A percentile compares a stretch with the other conserved stretches of the same genome.
phyloP scores from a whole-genome alignment of 2,113 vertebrate species.

The Hippopotamus amphibius region DNA sequence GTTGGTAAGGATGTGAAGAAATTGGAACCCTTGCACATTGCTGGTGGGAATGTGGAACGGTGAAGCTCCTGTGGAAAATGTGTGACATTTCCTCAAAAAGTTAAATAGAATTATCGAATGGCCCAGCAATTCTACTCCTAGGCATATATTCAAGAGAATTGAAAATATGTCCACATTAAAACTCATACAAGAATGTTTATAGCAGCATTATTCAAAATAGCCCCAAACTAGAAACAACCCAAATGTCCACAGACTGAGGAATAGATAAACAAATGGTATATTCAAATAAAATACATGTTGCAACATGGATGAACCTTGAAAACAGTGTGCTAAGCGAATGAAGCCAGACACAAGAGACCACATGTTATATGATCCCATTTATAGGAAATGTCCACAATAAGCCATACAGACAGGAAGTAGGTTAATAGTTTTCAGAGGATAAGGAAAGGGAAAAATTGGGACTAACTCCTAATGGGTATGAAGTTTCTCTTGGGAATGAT shows the following conservation, averaged over 20 bases:
- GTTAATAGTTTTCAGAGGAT: background rate
- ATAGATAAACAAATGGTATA: background rate
- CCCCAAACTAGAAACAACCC: background rate
- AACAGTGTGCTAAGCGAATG: background rate
- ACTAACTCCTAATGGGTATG: background rate
- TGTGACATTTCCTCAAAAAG: background rate
- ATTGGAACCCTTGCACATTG: rapidly evolving
- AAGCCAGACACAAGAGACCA: background rate
- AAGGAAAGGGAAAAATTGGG: background rate
- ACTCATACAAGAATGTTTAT: background rate
- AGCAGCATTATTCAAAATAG: background rate
- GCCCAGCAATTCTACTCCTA: background rate
- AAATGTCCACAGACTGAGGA: background rate
- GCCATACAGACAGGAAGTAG: background rate
- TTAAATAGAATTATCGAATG: background rate
- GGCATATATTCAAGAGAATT: background rate
- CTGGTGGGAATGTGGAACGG: background rate
- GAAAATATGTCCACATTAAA: background rate
- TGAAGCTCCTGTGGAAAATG: background rate
- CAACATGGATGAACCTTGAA: background rate
- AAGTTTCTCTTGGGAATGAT: background rate
- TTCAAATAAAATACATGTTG: no score
- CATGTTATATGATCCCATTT: background rate
- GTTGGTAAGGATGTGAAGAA: background rate
- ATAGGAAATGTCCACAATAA: background rate